These are phyloP conservation scores for Meandrusa payeni DNA, from an alignment of 2,888 invertebrate genomes.

Conservation along the genomic window DNA sequence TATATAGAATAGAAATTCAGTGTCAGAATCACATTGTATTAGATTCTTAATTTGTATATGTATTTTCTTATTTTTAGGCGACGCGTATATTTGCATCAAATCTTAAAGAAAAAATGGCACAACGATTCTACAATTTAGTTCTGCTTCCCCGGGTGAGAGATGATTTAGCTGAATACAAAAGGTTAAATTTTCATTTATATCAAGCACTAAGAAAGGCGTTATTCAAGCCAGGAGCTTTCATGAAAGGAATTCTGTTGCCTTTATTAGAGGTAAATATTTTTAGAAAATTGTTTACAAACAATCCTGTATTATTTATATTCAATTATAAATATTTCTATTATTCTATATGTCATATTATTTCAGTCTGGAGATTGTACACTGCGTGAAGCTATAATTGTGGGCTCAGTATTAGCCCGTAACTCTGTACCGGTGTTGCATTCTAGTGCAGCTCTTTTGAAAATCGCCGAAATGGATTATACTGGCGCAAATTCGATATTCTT, in stretches of 20 bases:
- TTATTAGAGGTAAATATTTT: constrained; percentile 80
- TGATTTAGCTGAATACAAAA: constrained; percentile 96
- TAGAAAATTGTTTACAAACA: background rate
- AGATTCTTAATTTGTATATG: too few relatives aligned
- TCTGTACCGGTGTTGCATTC: constrained; percentile 97
- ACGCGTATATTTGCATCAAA: constrained; percentile 98
- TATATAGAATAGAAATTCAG: too few relatives aligned
- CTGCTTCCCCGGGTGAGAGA: constrained; percentile 95
- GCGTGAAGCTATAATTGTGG: constrained; percentile 96
- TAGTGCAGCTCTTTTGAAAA: constrained; percentile 95
- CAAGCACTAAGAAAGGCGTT: constrained; percentile 95
- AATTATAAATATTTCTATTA: background rate
- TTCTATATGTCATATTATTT: constrained; percentile 15
- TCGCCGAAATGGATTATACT: constrained; percentile 98
- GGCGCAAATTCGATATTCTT: constrained; percentile 98
- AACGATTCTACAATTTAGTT: constrained; percentile 96
- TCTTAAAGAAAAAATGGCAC: constrained; percentile 97
- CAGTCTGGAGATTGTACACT: constrained; percentile 96
- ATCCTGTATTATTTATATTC: background rate
- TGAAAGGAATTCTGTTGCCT: constrained; percentile 93
- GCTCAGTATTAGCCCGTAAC: constrained; percentile 93
- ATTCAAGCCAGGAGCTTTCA: constrained; percentile 98
- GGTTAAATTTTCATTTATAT: constrained; percentile 97
- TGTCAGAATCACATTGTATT: too few relatives aligned
- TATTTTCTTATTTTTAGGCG: too few relatives aligned